A percentile compares a stretch with the other conserved stretches of the same genome.
Conservation (phyloP, 2,113 vertebrate genomes). For the Myotis brandtii region DNA sequence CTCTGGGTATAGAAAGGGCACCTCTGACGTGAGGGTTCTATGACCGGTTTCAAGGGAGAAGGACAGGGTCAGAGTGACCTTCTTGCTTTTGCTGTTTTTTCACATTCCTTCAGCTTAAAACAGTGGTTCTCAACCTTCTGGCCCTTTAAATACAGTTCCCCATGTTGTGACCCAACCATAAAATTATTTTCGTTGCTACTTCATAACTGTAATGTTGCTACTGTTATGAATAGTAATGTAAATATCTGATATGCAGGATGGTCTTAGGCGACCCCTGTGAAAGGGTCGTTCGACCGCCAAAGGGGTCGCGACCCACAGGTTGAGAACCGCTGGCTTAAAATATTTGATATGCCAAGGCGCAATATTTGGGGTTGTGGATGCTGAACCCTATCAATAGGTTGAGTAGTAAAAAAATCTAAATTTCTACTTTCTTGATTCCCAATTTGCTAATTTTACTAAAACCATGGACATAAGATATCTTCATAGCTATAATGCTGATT, state of each 20-base stretch:
- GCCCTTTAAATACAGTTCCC: no score
- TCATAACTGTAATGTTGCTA: no score
- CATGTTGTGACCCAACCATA: no score
- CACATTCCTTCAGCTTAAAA: background rate
- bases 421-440: conserved; percentile 23
- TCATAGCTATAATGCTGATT: background rate
- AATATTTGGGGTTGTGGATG: background rate
- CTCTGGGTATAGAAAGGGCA: background rate
- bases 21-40: background rate
- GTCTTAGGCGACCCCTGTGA: no score
- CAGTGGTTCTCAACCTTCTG: no score
- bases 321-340: background rate
- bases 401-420: background rate
- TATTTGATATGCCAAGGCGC: background rate
- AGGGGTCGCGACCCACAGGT: no score
- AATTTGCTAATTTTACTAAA: background rate
- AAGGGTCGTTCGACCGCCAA: no score
- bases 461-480: conserved; percentile 19
- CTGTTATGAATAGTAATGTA: no score
- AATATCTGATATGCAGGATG: no score
- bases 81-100: background rate
- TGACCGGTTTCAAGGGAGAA: background rate
- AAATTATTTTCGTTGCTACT: no score
- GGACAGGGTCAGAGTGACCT: background rate
- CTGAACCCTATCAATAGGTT: background rate